Conservation (phyloP, 2,888 invertebrate genomes). For the Rugalucina vietnamica region DNA sequence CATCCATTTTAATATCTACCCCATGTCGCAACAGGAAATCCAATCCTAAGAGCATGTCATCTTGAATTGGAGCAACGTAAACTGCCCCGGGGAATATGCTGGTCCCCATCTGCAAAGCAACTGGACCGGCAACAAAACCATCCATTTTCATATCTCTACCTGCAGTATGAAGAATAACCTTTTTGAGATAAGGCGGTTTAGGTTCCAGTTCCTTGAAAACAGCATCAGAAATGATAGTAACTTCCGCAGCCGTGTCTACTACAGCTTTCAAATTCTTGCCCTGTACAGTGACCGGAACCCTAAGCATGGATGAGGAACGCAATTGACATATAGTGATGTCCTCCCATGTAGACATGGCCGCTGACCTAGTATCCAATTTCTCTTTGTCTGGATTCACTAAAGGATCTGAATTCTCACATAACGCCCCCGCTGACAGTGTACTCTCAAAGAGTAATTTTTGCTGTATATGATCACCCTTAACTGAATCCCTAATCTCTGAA, state of each 20-base stretch:
- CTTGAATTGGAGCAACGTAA: slow-evolving; percentile 54
- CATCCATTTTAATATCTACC: not conserved
- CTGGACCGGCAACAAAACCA: slow-evolving; percentile 20
- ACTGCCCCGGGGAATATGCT: slow-evolving; percentile 22
- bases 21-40: slow-evolving; percentile 33
- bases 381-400: too few relatives aligned
- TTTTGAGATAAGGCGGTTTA: slow-evolving; percentile 26
- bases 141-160: slow-evolving; percentile 28
- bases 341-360: not conserved
- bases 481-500: too few relatives aligned
- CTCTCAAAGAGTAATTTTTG: too few relatives aligned
- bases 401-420: too few relatives aligned
- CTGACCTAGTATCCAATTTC: too few relatives aligned
- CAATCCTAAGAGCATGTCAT: slow-evolving; percentile 53
- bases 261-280: slow-evolving; percentile 13
- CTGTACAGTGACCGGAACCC: not conserved
- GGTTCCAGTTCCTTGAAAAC: not conserved
- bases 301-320: not conserved
- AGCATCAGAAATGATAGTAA: not conserved
- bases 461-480: too few relatives aligned
- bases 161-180: slow-evolving; percentile 29
- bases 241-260: not conserved
- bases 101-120: slow-evolving; percentile 14
- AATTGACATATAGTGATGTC: not conserved
- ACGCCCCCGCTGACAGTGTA: too few relatives aligned